Evolutionary conservation across 2,888 invertebrate genomes (phyloP), one percentile per base, ranked within the genome.

Genomic region (Halictus ligatus): DNA sequence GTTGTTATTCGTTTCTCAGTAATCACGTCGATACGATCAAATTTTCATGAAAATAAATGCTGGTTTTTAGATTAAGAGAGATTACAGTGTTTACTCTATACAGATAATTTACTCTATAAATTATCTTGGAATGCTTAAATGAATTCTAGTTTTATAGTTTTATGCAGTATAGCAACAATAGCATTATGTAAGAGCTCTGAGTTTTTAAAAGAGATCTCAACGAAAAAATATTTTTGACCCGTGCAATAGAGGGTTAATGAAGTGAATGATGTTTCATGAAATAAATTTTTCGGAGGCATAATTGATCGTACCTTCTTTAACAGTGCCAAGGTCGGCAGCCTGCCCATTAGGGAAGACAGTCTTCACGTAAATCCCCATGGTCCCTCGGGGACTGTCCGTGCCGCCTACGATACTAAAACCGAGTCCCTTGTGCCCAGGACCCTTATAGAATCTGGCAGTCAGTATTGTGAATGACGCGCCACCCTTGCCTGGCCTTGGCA

Each of bases 321-420:
- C 96, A 88, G 97, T 96, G 43, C 97, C 97, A 90, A 97, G 97
- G 92, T 98, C 98, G 50, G 98, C 97, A 18, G 98, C 98, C 94
- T 98, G 98, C 8, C 98, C 98, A 91, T 97, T 97, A 84, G 97
- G 97, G 94, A 98, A 98, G 88, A 98, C 97, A 43, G 98, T 98
- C 95, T 98, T 98, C 35, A 98, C 98, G 94, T 97, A 98, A 91
- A 98, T 98, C 71, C 98, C 98, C 97, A 98, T 98, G 91, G 97
- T 97, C 0, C 98, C 98, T 89, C 97, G 97, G 2, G 98, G 98
- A 21, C 98, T 98, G 94, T 98, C 98, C 79, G 97, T 96, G 1
- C 98, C 98, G 21, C 98, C 98, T 35, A 98, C 98, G 90, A 98
- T 98, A 91, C 98, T 98, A 95, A 98, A 98, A 29, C 98, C 98